Evolutionary conservation across 1,140 invertebrate genomes (phyloP).

Genomic region (Pantala flavescens): DNA sequence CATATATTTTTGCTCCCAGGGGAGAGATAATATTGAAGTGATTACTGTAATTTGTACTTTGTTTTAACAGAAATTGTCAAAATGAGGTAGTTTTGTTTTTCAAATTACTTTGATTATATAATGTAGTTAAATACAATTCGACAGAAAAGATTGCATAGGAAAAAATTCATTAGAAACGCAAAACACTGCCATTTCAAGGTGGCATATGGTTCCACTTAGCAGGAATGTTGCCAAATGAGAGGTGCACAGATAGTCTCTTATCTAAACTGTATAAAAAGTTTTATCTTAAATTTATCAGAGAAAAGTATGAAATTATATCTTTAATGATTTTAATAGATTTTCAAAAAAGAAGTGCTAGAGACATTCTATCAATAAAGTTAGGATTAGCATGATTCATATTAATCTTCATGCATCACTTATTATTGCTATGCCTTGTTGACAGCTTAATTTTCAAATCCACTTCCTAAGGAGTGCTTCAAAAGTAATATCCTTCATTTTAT

Average conservation of each 20-base stretch:
- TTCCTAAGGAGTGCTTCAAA: not conserved
- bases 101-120: not conserved
- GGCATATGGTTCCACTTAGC: conserved; percentile 4
- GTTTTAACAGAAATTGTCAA: not conserved
- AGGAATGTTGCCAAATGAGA: not conserved
- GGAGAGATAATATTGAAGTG: conserved; percentile 7
- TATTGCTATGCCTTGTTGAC: not conserved
- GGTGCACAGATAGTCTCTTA: conserved; percentile 1
- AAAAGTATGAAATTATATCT: not conserved
- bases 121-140: not conserved
- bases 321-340: conserved; percentile 6
- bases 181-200: conserved; percentile 5
- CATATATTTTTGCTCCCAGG: conserved; percentile 1
- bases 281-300: conserved; percentile 8
- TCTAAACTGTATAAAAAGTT: conserved; percentile 6
- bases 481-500: not conserved
- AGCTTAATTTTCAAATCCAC: not conserved
- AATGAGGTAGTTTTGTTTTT: conserved; percentile 1
- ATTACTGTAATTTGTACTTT: conserved; percentile 8
- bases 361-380: not conserved
- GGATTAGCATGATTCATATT: not conserved
- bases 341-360: conserved; percentile 7
- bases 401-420: not conserved
- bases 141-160: not conserved
- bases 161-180: not conserved